These are phyloP conservation scores for Zaprionus inermis DNA, from an alignment of 1,140 invertebrate genomes.

Conservation along the genomic window DNA sequence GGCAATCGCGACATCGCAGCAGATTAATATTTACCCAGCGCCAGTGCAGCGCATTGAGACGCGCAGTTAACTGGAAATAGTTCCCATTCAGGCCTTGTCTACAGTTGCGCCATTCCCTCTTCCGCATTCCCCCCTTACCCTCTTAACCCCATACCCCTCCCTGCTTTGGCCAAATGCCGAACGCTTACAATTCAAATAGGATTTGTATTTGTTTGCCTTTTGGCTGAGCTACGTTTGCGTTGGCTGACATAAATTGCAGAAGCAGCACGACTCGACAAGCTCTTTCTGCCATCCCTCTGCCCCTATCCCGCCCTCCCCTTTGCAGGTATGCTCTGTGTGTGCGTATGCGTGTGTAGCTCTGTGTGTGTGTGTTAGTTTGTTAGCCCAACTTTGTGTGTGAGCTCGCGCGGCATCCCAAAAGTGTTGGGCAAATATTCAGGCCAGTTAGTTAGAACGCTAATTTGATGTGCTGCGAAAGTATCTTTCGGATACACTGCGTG, in stretches of 20 bases:
- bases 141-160: not conserved
- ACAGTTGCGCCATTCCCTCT: not conserved
- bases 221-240: conserved; percentile 48
- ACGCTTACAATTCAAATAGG: conserved; percentile 52
- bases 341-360: not conserved
- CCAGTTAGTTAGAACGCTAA: conserved; percentile 44
- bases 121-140: not conserved
- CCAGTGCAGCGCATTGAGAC: conserved; percentile 45
- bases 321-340: not conserved
- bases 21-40: conserved; percentile 50
- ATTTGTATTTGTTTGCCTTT: conserved; percentile 56
- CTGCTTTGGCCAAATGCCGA: conserved; percentile 16
- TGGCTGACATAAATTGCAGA: conserved; percentile 41
- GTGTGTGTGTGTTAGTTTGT: conserved; percentile 11
- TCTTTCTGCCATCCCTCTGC: not conserved
- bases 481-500: conserved; percentile 30
- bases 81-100: conserved; percentile 18
- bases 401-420: conserved; percentile 36
- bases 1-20: conserved; percentile 27
- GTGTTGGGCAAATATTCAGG: conserved; percentile 51
- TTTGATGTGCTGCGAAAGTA: conserved; percentile 51
- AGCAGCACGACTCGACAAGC: conserved; percentile 23
- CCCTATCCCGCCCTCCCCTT: not conserved
- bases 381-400: conserved; percentile 15
- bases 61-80: conserved; percentile 27